phyloP scores from a whole-genome alignment of 2,797 vertebrate genomes.

The Malurus leucopterus region DNA sequence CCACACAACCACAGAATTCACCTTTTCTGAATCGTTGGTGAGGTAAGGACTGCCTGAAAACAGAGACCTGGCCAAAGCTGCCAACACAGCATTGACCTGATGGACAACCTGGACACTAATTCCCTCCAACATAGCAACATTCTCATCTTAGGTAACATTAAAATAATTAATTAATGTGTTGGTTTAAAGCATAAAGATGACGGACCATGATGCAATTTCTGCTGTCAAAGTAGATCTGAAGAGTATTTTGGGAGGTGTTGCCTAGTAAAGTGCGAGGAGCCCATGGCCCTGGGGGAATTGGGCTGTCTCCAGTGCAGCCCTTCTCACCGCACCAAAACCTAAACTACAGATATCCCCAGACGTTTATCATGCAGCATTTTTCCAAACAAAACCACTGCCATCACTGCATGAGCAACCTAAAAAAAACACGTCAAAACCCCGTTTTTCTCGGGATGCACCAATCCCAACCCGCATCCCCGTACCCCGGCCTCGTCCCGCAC shows the following conservation, averaged over 20 bases:
- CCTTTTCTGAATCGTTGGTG: neutral
- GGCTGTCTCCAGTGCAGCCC: neutral
- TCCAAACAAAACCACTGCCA: neutral
- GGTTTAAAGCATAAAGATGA: neutral
- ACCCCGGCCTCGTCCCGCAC: neutral
- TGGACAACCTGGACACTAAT: neutral
- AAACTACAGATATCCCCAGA: neutral
- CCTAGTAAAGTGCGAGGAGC: neutral
- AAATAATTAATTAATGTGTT: rapidly evolving
- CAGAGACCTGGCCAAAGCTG: neutral
- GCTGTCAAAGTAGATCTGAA: neutral
- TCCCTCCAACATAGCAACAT: neutral
- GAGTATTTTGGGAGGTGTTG: neutral
- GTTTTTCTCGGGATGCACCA: rapidly evolving
- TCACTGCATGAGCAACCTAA: neutral
- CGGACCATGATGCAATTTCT: neutral
- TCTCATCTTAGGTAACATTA: neutral
- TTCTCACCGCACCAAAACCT: neutral
- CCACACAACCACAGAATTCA: neutral
- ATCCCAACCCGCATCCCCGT: neutral
- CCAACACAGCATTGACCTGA: neutral
- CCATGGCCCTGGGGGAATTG: rapidly evolving
- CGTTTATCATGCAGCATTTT: neutral
- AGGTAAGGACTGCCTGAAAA: neutral
- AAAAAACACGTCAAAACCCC: rapidly evolving